Base-by-base conservation (phyloP, 2,113 vertebrate genomes). In the Nycticryphes semicollaris region DNA sequence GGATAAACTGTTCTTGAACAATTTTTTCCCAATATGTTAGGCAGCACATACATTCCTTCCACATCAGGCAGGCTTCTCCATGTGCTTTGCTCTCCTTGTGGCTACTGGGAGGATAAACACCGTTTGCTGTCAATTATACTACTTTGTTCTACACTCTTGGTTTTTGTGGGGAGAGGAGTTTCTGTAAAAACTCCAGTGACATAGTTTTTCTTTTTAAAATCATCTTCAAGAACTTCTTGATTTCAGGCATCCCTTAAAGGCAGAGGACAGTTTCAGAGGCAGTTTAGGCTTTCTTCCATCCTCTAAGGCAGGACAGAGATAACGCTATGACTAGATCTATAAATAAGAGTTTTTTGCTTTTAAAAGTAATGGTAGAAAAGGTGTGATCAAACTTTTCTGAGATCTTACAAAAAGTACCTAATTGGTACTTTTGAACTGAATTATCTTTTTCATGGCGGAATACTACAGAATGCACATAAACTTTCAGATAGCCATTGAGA, bases 31-130 rank as follows among this genome's bases (percentile, higher is more conserved):
- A 86, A 73, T 93, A 90, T 94, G 66, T 91, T 92, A 84, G 88
- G 88, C 86, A 97, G 86, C 68, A 60, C 69, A 92, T 90, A 88
- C 66, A 87, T 91, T 95, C 94, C 92, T 96, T 97, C 82, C 88
- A 94, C 80, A 95, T 90, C 92, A 91, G 64, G 66, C 90, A 90
- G 81, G 86, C 76, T 93, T 96, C 96, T 94, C 90, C 90, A 90
- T 41, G 79, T 87, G 89, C 86, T 94, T 94, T 92, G 39, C 83
- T 93, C 86, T 96, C 86, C 60, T 73, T 87, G 63, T 90, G 72
- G 76, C 79, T 96, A 92, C 60, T 75, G 69, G 60, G 79, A 95
- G 76, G 62, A 94, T 74, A 94, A 95, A 94, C 53, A 87, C 27
- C 17, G 53, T 90, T 90, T 91, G 89, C 75, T 69, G 47, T 78